phyloP scores from a whole-genome alignment of 2,888 invertebrate genomes.

The Pachydiplax longipennis region DNA sequence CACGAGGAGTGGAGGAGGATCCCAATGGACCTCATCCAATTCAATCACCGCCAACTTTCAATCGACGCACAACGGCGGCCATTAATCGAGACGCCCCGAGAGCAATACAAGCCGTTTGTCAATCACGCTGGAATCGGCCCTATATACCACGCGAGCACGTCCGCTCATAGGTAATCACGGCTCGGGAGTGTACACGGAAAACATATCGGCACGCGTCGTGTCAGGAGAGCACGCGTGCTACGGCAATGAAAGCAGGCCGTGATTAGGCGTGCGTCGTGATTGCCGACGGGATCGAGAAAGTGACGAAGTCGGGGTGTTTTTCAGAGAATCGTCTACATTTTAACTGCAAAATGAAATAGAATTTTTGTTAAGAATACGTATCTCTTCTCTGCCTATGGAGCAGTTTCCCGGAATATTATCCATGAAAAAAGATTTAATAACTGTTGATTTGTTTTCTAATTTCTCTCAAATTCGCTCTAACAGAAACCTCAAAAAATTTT shows the following conservation, averaged over 20 bases:
- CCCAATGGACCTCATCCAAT: not conserved
- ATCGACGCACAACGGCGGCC: not conserved
- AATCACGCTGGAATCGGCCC: not conserved
- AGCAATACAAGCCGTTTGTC: not conserved
- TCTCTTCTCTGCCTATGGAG: too few species aligned
- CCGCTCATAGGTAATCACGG: not conserved
- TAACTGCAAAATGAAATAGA: too few species aligned
- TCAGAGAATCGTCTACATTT: too few species aligned
- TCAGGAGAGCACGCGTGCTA: not conserved
- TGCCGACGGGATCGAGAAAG: too few species aligned
- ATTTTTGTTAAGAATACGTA: too few species aligned
- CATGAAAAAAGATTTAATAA: too few species aligned
- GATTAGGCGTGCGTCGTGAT: not conserved
- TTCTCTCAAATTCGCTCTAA: too few species aligned
- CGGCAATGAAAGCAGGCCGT: not conserved
- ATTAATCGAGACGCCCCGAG: not conserved
- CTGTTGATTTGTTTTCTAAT: too few species aligned
- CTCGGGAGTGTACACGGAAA: not conserved
- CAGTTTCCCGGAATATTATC: too few species aligned
- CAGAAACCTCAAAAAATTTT: too few species aligned
- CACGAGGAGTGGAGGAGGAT: not conserved
- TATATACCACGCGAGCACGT: not conserved
- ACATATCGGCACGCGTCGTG: not conserved
- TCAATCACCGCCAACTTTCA: not conserved
- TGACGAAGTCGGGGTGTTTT: too few species aligned